Percentiles rank a stretch among this genome's conserved stretches.
Evolutionary conservation across 2,888 invertebrate genomes (phyloP).

Genomic region (Timema cristinae): DNA sequence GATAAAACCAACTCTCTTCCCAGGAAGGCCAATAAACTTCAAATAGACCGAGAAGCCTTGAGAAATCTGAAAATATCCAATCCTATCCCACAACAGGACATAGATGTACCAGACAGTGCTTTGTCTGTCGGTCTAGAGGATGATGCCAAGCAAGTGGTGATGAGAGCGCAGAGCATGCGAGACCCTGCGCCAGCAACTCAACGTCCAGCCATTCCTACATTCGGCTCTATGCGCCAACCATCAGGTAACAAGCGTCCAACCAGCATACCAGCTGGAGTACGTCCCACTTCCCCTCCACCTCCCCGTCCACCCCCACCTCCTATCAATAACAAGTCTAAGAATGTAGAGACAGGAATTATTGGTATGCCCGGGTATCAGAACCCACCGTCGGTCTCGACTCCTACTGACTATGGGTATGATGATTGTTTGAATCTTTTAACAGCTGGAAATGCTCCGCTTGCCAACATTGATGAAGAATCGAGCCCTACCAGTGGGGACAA

Average conservation of each 20-base stretch:
- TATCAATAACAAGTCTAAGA: slow-evolving; percentile 26
- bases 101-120: slow-evolving; percentile 56
- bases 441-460: slow-evolving; percentile 50
- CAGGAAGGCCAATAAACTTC: slow-evolving; percentile 58
- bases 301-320: slow-evolving; percentile 54
- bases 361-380: slow-evolving; percentile 42
- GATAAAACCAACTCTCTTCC: slow-evolving; percentile 56
- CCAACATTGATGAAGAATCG: slow-evolving; percentile 57
- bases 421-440: slow-evolving; percentile 68
- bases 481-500: slow-evolving; percentile 61
- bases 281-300: slow-evolving; percentile 75
- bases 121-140: slow-evolving; percentile 58
- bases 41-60: slow-evolving; percentile 64
- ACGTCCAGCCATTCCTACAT: slow-evolving; percentile 65
- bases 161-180: slow-evolving; percentile 80
- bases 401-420: slow-evolving; percentile 60
- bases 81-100: slow-evolving; percentile 70
- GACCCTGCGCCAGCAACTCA: slow-evolving; percentile 49
- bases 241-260: slow-evolving; percentile 64
- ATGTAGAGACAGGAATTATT: slow-evolving; percentile 33
- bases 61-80: slow-evolving; percentile 77
- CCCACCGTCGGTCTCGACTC: slow-evolving; percentile 44
- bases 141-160: slow-evolving; percentile 58
- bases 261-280: slow-evolving; percentile 61
- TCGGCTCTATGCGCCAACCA: slow-evolving; percentile 78